Evolutionary conservation across 2,113 vertebrate genomes (phyloP).

Genomic region (Barbus barbus): DNA sequence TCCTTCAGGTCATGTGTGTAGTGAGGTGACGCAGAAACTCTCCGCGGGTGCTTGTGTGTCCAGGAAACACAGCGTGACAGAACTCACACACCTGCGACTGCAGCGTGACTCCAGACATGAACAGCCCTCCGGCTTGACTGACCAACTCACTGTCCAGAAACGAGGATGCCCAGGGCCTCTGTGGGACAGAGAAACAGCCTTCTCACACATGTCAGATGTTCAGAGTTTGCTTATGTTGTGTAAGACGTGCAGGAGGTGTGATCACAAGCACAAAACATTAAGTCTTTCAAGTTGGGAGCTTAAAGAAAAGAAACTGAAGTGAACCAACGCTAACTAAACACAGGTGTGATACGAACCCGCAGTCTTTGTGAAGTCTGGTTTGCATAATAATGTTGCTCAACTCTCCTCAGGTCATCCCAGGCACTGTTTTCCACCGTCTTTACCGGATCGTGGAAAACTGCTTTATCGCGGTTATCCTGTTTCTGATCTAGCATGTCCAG

Average conservation of each 20-base stretch:
- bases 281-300: neutral
- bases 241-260: neutral
- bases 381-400: slow-evolving; percentile 32
- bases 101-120: slow-evolving; percentile 65
- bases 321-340: neutral
- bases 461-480: neutral
- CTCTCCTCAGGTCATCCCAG: slow-evolving; percentile 35
- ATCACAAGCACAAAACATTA: neutral
- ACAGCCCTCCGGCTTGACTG: neutral
- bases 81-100: slow-evolving; percentile 78
- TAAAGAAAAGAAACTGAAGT: neutral
- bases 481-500: slow-evolving; percentile 6
- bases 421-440: neutral
- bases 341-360: slow-evolving; percentile 19
- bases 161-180: slow-evolving; percentile 68
- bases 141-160: slow-evolving; percentile 52
- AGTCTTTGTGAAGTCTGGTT: slow-evolving; percentile 22
- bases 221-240: neutral
- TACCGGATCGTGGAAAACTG: neutral
- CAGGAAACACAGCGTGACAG: slow-evolving; percentile 76
- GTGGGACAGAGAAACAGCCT: neutral
- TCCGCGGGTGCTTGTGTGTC: slow-evolving; percentile 63
- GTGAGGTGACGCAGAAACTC: slow-evolving; percentile 73
- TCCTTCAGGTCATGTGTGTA: slow-evolving; percentile 70
- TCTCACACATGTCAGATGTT: too few species aligned